Evolutionary conservation across 2,797 vertebrate species (phyloP).

Genomic region (Notolepis coatsorum): DNA sequence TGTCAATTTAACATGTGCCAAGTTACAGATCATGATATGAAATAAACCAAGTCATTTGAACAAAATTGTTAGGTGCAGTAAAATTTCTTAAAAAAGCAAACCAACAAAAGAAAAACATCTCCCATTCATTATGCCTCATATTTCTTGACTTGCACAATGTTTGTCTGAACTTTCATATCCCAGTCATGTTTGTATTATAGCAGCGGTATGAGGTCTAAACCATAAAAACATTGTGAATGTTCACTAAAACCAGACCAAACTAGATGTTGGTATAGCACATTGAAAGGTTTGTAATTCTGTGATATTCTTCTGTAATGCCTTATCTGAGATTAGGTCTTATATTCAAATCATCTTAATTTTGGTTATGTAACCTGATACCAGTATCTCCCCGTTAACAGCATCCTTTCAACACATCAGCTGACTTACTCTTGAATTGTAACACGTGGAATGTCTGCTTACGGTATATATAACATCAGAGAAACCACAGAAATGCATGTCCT

Average conservation of each 20-base stretch:
- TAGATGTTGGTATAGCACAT: constrained; percentile 7
- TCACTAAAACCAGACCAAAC: constrained; percentile 1
- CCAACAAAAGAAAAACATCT: too few relatives aligned
- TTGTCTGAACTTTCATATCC: neutral
- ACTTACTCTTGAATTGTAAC: neutral
- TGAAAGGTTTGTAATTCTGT: constrained; percentile 3
- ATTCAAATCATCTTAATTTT: neutral
- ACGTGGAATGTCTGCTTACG: neutral
- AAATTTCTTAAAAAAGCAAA: too few relatives aligned
- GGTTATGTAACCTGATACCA: neutral
- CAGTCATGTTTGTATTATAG: neutral
- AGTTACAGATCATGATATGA: too few relatives aligned
- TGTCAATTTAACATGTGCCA: too few relatives aligned
- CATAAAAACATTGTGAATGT: too few relatives aligned
- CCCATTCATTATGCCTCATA: neutral
- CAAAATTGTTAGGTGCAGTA: too few relatives aligned
- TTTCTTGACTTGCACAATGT: neutral
- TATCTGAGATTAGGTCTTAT: constrained; percentile 31
- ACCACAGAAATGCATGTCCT: constrained; percentile 3
- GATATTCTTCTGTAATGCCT: constrained; percentile 45
- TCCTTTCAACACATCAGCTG: constrained; percentile 5
- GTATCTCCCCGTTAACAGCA: neutral
- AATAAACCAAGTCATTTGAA: too few relatives aligned
- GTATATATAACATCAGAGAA: neutral
- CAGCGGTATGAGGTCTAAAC: neutral